Evolutionary conservation across 1,140 invertebrate genomes (phyloP).

Genomic region (Oryctes rhinoceros): DNA sequence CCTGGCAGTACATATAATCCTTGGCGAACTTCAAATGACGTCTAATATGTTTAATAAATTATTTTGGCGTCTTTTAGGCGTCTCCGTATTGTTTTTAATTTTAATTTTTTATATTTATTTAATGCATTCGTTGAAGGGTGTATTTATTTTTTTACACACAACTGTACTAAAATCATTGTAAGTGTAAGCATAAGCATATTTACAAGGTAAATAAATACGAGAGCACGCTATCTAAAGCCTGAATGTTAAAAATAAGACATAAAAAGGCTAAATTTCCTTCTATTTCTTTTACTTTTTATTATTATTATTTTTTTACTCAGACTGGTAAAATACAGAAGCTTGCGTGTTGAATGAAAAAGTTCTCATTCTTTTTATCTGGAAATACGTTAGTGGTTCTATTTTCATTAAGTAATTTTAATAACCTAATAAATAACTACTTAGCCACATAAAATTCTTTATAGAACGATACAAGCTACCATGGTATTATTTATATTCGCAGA

Average conservation of each 20-base stretch:
- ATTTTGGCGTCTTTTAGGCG: no score
- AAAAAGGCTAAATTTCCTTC: neutral
- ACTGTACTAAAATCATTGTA: neutral
- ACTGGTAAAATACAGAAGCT: neutral
- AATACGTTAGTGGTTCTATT: neutral
- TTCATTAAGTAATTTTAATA: conserved; percentile 11
- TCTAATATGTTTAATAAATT: no score
- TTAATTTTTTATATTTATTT: no score
- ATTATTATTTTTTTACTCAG: neutral
- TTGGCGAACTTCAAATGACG: no score
- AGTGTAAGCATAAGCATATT: neutral
- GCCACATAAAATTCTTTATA: neutral
- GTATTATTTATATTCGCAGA: no score
- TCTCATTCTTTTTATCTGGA: conserved; percentile 4
- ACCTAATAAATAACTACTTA: neutral
- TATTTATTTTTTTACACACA: neutral
- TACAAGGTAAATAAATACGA: neutral
- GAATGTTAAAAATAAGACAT: neutral
- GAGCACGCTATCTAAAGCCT: neutral
- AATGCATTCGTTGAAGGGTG: no score
- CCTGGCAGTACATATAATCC: no score
- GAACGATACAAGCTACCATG: no score
- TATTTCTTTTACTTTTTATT: neutral
- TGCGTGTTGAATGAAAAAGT: neutral
- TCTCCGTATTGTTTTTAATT: no score